phyloP scores from a whole-genome alignment of 2,797 vertebrate species.

The Ibycter americanus region DNA sequence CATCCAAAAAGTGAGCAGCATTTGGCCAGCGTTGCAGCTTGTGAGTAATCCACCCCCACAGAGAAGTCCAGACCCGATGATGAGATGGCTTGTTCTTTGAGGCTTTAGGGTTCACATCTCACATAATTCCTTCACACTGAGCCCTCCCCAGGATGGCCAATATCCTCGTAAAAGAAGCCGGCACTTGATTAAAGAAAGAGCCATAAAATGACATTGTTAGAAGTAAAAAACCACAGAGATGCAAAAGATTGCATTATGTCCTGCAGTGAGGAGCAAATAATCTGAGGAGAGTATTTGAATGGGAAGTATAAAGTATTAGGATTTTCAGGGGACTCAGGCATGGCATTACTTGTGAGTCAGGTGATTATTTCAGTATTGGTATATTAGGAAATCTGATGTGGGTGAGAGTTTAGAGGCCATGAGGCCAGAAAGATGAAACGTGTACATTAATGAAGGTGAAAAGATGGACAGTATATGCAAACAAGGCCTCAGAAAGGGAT shows the following conservation, averaged over 20 bases:
- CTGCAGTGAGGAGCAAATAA: neutral
- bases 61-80: neutral
- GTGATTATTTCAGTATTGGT: neutral
- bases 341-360: neutral
- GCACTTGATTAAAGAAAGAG: neutral
- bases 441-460: neutral
- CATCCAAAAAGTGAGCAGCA: neutral
- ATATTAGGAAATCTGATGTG: neutral
- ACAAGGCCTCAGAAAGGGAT: neutral
- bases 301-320: neutral
- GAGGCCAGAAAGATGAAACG: neutral
- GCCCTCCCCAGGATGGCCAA: neutral
- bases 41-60: rapidly evolving
- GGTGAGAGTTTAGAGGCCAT: neutral
- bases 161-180: neutral
- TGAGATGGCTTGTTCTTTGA: neutral
- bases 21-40: neutral
- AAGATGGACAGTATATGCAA: neutral
- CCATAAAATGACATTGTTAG: neutral
- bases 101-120: neutral
- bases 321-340: neutral
- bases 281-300: neutral
- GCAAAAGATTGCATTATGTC: neutral
- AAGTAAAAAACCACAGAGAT: neutral
- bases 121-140: neutral